Evolutionary conservation across 2,797 vertebrate genomes (phyloP).

Genomic region (Gallirallus australis): DNA sequence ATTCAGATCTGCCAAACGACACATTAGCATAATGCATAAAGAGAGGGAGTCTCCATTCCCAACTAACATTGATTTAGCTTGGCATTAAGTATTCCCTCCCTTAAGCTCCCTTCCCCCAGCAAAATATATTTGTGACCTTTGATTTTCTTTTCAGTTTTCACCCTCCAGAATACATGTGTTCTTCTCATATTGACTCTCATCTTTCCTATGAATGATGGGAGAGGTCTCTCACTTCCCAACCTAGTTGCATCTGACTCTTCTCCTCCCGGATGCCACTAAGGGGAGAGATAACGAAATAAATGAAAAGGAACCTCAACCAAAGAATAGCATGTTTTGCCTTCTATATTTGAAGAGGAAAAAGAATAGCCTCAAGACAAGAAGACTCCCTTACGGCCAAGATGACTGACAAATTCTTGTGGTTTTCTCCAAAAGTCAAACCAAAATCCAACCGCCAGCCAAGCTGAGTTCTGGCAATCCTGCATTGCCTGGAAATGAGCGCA

Average conservation of each 20-base stretch:
- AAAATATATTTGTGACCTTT: conserved; percentile 4
- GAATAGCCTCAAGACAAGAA: conserved; percentile 75
- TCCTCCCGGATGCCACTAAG: not conserved
- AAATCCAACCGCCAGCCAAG: conserved; percentile 76
- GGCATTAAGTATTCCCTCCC: conserved; percentile 48
- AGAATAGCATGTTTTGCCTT: conserved; percentile 56
- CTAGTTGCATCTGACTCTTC: not conserved
- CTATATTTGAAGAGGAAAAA: conserved; percentile 72
- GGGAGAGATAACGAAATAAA: not conserved
- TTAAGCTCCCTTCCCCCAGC: not conserved
- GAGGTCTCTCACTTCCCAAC: not conserved
- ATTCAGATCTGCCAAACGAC: conserved; percentile 74
- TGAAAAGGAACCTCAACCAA: not conserved
- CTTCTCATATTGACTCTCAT: not conserved
- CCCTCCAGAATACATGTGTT: not conserved
- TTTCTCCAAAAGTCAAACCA: conserved; percentile 86
- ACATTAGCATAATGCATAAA: conserved; percentile 66
- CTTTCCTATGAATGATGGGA: not conserved
- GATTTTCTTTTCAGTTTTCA: conserved; percentile 16
- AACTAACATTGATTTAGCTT: conserved; percentile 66
- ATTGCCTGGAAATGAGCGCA: conserved; percentile 85
- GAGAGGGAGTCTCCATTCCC: conserved; percentile 67
- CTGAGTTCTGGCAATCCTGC: conserved; percentile 72
- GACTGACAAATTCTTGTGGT: conserved; percentile 86
- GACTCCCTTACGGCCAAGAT: conserved; percentile 77